Evolutionary conservation across 2,797 vertebrate species (phyloP), one percentile per base, ranked within the genome.

Genomic region (Chanos chanos): DNA sequence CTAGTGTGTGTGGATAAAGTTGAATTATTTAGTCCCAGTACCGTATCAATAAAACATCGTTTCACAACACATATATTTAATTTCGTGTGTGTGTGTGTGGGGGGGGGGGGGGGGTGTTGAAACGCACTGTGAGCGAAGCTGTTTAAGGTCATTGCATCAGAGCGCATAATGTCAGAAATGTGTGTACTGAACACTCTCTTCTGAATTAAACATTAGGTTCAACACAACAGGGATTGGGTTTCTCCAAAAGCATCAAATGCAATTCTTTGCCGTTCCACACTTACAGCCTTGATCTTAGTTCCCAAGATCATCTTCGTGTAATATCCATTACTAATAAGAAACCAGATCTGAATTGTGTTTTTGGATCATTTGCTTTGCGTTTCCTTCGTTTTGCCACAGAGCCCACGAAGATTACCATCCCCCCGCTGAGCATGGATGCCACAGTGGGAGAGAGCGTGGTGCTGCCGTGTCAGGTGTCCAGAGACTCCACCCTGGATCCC

Each of bases 401-500:
- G 53, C 90, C 86, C 21, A 95, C 93, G 10, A 76, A 80, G 41
- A 92, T 96, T 63, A 82, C 76, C 0, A 64, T 89, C 18, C 85
- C 92, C 1, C 92, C 92, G 7, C 71, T 88, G 34, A 89, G 85
- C 72, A 83, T 89, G 77, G 93, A 94, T 8, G 92, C 88, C 36
- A 90, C 87, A 0, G 90, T 91, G 39, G 94, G 93, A 0, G 91
- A 95, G 82, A 95, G 93, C 64, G 82, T 95, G 0, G 92, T 95
- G 53, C 66, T 96, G 37, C 90, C 93, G 0, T 95, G 93, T 51
- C 89, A 92, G 70, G 92, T 90, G 54, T 91, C 89, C 56, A 88
- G 87, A 0, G 92, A 95, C 72, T 88, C 89, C 1, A 89, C 90
- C 0, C 44, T 92, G 54, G 81, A 77, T 2, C 86, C 90, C n/a